Evolutionary conservation across 2,888 invertebrate species (phyloP), one percentile per base, ranked within the genome.

Genomic region (Cyclophora albipunctata): DNA sequence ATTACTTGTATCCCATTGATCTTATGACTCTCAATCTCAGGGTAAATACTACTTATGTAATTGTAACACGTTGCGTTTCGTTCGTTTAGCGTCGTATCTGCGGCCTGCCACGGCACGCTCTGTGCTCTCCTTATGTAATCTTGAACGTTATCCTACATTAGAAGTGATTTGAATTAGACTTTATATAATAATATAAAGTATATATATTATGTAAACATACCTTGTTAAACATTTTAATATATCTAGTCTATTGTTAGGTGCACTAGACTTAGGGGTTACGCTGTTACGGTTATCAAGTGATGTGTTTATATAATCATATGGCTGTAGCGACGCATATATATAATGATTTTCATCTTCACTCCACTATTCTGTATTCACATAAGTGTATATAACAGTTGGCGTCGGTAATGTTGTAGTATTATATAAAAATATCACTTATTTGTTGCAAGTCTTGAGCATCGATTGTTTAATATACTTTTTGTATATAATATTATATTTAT

Each of bases 21-120:
- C 86, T 86, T 86, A 86, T 87, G 87, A 86, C 82, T 83, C 72
- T 81, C 74, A 73, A 74, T 78, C 84, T 81, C 87, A 88, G 87
- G 87, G 87, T 88, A 86, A 78, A 74, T 67, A 75, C 76, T 77
- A 75, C 71, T 81, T 79, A 73, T 64, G 67, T 60, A 37, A 70
- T 66, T 69, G 60, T 73, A 80, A 62, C 64, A 75, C 57, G 51
- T 52, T 58, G 74, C 76, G 66, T 75, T 79, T 67, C 65, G 72
- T 77, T 81, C 73, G 69, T 66, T 68, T 71, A 61, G 84, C 81
- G 81, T 83, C 81, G 81, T 78, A 79, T 81, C 84, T 74, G 53
- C 69, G 64, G 73, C 66, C 81, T n/a, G 76, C 80, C 64, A 62
- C 61, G 37, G 37, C 37, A 5, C 37, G 37, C 37, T 5, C 5